These are phyloP conservation scores for Pedionomus torquatus DNA, from an alignment of 2,113 vertebrate genomes.

Conservation along the genomic window DNA sequence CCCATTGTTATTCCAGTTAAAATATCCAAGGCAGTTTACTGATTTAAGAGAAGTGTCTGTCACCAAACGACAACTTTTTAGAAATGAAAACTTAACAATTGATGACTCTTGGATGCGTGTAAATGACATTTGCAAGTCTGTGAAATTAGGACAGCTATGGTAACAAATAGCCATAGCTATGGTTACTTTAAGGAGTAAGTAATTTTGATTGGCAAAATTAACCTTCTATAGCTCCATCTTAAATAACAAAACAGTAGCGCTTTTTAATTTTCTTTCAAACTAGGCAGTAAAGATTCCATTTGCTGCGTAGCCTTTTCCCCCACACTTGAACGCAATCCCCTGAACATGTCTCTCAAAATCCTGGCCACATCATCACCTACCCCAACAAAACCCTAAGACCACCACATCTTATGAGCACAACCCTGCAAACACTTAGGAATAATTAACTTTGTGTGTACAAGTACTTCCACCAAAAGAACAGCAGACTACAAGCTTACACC, in stretches of 20 bases:
- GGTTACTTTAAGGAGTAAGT: neutral
- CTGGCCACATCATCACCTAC: neutral
- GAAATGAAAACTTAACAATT: neutral
- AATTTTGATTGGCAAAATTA: neutral
- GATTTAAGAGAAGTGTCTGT: neutral
- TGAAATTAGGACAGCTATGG: neutral
- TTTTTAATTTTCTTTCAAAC: neutral
- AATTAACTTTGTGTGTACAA: neutral
- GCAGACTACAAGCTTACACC: neutral
- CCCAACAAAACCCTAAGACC: neutral
- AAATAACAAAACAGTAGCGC: neutral
- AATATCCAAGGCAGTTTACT: neutral
- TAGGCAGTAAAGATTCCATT: neutral
- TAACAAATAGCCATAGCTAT: neutral
- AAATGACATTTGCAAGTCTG: neutral
- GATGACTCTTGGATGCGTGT: neutral
- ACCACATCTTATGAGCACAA: neutral
- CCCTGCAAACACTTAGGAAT: neutral
- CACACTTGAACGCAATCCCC: neutral
- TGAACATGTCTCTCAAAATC: neutral
- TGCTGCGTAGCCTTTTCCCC: fast-evolving
- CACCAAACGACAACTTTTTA: neutral
- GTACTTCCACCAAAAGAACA: neutral
- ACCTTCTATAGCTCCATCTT: neutral
- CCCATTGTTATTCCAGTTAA: neutral